These are phyloP conservation scores for Strigamia transsilvanica DNA, from an alignment of 2,888 invertebrate genomes.

Conservation along the genomic window DNA sequence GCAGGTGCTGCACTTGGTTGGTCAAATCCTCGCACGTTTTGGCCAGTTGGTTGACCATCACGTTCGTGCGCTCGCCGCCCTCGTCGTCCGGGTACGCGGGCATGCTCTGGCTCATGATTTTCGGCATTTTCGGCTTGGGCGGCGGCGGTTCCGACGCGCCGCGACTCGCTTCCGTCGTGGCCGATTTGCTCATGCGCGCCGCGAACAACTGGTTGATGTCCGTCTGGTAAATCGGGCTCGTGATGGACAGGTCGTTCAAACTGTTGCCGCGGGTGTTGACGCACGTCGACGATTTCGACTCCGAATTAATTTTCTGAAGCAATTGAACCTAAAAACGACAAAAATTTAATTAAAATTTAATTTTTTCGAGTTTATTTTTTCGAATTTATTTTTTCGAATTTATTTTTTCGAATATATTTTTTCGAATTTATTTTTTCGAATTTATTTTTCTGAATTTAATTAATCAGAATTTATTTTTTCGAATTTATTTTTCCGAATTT, in stretches of 20 bases:
- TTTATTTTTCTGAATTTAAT: too few species aligned
- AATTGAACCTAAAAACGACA: not conserved
- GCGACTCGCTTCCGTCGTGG: not conserved
- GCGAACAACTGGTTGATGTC: constrained; percentile 23
- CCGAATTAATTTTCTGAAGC: not conserved
- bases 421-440: not conserved
- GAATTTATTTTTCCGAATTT: not conserved
- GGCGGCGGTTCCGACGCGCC: not conserved
- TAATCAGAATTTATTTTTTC: too few species aligned
- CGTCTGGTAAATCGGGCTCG: constrained; percentile 9
- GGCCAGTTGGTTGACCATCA: constrained; percentile 41
- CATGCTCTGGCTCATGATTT: constrained; percentile 26
- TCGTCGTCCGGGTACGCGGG: not conserved
- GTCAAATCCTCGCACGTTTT: constrained; percentile 35
- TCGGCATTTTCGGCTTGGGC: not conserved
- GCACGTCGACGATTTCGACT: not conserved
- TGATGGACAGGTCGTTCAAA: constrained; percentile 4
- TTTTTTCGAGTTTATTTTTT: not conserved
- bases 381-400: not conserved
- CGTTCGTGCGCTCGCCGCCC: not conserved
- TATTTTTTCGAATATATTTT: not conserved
- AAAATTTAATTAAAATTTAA: not conserved
- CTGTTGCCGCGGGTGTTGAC: not conserved
- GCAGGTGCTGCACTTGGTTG: constrained; percentile 54
- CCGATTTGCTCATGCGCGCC: not conserved